Evolutionary conservation across 2,113 vertebrate genomes (phyloP).

Genomic region (Arenaria interpres): DNA sequence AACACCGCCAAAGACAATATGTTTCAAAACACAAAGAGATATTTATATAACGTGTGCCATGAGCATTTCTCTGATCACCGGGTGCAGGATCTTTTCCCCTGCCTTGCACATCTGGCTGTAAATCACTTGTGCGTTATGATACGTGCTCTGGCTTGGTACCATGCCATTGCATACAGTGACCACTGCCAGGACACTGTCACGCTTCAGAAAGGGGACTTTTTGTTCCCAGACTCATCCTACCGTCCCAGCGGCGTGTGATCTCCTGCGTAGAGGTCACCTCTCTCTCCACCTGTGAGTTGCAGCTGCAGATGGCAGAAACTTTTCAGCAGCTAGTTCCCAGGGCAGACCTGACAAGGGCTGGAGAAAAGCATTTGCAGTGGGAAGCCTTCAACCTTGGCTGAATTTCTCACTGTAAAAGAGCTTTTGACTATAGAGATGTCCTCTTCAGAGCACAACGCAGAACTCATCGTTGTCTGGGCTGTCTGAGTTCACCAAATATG

Average conservation of each 20-base stretch:
- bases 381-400: neutral
- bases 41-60: neutral
- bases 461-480: accelerated
- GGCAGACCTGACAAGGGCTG: neutral
- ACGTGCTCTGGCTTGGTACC: neutral
- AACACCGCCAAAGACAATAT: neutral
- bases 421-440: neutral
- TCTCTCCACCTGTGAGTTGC: neutral
- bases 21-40: neutral
- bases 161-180: neutral
- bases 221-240: neutral
- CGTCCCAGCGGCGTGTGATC: neutral
- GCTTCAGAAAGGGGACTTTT: neutral
- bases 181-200: neutral
- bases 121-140: accelerated
- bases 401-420: neutral
- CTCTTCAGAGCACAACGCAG: neutral
- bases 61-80: neutral
- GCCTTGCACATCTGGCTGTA: neutral
- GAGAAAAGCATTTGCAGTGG: neutral
- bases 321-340: neutral
- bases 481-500: neutral
- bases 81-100: neutral
- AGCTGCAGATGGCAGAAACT: neutral
- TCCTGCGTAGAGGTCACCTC: neutral